Evolutionary conservation across 2,113 vertebrate genomes (phyloP).

Genomic region (Varanus komodoensis): DNA sequence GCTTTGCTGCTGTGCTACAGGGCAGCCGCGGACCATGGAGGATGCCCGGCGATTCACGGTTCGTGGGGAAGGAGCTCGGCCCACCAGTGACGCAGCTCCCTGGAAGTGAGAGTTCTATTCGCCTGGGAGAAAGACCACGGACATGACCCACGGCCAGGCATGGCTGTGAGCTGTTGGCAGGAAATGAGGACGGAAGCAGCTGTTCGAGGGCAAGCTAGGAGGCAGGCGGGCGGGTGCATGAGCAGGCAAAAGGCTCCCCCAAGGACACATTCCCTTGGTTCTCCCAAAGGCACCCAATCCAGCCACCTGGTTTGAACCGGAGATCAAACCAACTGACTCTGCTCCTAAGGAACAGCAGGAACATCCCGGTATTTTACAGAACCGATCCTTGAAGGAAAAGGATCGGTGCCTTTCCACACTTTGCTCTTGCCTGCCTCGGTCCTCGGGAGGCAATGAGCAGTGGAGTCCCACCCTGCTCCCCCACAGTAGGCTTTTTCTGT

Average conservation of each 20-base stretch:
- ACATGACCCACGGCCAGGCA: neutral
- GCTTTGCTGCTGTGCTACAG: neutral
- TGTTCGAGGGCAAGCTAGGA: neutral
- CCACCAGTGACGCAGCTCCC: neutral
- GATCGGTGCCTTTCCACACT: neutral
- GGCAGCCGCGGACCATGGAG: neutral
- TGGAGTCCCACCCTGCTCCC: accelerated
- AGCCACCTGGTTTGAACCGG: neutral
- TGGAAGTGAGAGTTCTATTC: neutral
- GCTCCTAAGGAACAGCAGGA: neutral
- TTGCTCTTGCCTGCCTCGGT: neutral
- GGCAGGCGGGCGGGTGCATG: too few relatives aligned
- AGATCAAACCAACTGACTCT: neutral
- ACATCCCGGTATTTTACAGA: too few relatives aligned
- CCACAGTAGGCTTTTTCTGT: neutral
- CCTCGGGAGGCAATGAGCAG: conserved; percentile 4
- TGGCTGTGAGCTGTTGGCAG: neutral
- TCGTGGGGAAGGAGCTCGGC: neutral
- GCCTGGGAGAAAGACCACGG: neutral
- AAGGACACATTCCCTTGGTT: neutral
- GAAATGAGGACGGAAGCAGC: neutral
- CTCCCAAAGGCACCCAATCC: neutral
- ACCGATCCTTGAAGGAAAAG: neutral
- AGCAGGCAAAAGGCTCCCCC: neutral
- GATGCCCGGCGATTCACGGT: neutral